phyloP scores from a whole-genome alignment of 2,797 vertebrate genomes.

The Aldrovandia affinis region DNA sequence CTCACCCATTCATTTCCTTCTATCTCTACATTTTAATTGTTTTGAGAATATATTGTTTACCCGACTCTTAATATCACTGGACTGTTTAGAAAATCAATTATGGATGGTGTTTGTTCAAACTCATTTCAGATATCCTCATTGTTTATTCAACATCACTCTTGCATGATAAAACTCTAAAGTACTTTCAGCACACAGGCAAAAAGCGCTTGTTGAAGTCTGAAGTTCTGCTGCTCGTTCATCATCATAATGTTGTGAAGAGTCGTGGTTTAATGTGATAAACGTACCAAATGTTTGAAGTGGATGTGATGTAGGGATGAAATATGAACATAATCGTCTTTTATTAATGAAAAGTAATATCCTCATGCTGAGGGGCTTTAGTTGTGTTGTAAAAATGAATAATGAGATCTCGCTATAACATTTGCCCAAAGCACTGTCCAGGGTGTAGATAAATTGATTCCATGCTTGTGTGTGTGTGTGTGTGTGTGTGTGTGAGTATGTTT shows the following conservation, averaged over 20 bases:
- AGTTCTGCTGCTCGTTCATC: background rate
- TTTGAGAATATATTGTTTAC: background rate
- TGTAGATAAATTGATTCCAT: background rate
- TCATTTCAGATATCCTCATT: background rate
- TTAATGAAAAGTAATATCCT: constrained; percentile 14
- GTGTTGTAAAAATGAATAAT: background rate
- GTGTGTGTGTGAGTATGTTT: background rate
- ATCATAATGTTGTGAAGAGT: background rate
- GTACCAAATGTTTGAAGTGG: background rate
- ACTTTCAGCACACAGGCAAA: background rate
- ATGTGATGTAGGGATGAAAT: background rate
- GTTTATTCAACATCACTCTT: background rate
- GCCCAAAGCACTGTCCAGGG: background rate
- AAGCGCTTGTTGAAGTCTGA: background rate
- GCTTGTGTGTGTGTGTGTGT: background rate
- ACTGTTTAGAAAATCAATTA: background rate
- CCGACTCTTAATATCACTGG: background rate
- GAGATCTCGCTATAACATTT: background rate
- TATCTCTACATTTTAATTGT: background rate
- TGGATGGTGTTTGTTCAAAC: constrained; percentile 7
- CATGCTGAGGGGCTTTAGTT: background rate
- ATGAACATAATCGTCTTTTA: background rate
- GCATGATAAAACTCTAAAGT: background rate
- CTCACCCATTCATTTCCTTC: background rate
- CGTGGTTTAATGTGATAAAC: background rate